Evolutionary conservation across 2,113 vertebrate genomes (phyloP), one percentile per base, ranked within the genome.

Genomic region (Stomatorhinus ivindoensis): DNA sequence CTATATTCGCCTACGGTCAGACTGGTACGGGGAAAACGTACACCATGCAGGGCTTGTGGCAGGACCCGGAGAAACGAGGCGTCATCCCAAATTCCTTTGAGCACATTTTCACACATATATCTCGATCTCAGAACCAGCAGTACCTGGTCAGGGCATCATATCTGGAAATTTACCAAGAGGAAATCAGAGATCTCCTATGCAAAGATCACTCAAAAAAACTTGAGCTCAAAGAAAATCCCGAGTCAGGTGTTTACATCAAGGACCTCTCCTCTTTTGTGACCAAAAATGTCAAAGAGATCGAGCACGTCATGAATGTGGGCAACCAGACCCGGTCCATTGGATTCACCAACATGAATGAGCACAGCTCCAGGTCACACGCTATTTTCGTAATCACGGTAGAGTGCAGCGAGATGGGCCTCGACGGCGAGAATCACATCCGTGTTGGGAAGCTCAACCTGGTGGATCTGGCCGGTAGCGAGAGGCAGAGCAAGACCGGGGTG

Each of bases 41-140:
- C 95, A 99, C 98, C 88, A 99, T 99, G 98, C 97, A 98, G 92
- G 98, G 98, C 0, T 95, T 95, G 3, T 98, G 98, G 97, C 91
- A 95, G 90, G 98, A 99, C 92, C 95, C 97, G 0, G 98, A 99
- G 93, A 97, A 95, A 89, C 94, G 97, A 0, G 98, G 98, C 31
- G 95, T 99, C 92, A 98, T 99, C 91, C 98, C 98, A 86, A 97
- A 95, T 5, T 95, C 98, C 53, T 99, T 99, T 44, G 98, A 99
- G 91, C 98, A 99, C 94, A 97, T 99, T 91, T 99, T 99, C 94
- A 99, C 98, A 0, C 97, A 99, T 93, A 99, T 99, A 94, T 98
- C 98, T 1, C 97, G 98, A 91, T 98, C 98, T 1, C 97, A 98
- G 94, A 97, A 99, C 95, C 98, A 96, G 93, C 98, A 99, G 95